Conservation (phyloP, 2,888 invertebrate genomes). For the Drosophila prolongata region DNA sequence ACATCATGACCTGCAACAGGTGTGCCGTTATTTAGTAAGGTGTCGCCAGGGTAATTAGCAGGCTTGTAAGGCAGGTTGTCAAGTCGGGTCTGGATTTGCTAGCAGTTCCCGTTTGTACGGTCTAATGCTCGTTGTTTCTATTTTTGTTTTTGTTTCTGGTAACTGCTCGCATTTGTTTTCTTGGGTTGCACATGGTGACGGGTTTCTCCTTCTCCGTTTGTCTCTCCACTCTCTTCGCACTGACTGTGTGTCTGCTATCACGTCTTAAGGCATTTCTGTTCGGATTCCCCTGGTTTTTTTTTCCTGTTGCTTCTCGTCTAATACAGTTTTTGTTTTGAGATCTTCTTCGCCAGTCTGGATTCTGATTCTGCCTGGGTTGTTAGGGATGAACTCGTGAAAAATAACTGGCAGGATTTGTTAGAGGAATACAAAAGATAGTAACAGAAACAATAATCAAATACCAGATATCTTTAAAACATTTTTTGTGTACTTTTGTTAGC, state of each 20-base stretch:
- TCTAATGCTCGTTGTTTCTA: slow-evolving; percentile 40
- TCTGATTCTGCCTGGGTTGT: neutral
- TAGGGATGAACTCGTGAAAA: neutral
- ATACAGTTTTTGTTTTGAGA: slow-evolving; percentile 39
- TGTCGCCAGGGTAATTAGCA: slow-evolving; percentile 31
- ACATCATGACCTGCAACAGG: slow-evolving; percentile 55
- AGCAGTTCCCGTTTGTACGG: slow-evolving; percentile 23
- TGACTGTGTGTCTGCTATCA: slow-evolving; percentile 33
- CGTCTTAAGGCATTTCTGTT: slow-evolving; percentile 21
- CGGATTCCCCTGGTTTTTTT: slow-evolving; percentile 17
- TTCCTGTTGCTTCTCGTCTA: slow-evolving; percentile 42
- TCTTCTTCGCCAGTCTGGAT: slow-evolving; percentile 12
- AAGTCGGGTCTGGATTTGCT: slow-evolving; percentile 16
- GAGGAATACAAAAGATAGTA: neutral
- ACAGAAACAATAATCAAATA: neutral
- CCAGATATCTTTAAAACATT: no score
- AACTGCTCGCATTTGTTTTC: slow-evolving; percentile 41
- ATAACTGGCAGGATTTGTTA: neutral
- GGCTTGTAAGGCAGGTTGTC: slow-evolving; percentile 50
- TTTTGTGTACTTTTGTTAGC: no score
- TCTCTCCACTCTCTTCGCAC: slow-evolving; percentile 31
- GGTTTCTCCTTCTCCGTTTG: slow-evolving; percentile 13
- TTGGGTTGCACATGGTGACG: slow-evolving; percentile 26
- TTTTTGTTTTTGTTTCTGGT: slow-evolving; percentile 32
- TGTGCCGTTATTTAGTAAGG: slow-evolving; percentile 30